A percentile compares a stretch with the other conserved stretches of the same genome.
These are phyloP conservation scores for Dipus sagitta DNA, from an alignment of 2,797 vertebrate genomes.

Conservation along the genomic window DNA sequence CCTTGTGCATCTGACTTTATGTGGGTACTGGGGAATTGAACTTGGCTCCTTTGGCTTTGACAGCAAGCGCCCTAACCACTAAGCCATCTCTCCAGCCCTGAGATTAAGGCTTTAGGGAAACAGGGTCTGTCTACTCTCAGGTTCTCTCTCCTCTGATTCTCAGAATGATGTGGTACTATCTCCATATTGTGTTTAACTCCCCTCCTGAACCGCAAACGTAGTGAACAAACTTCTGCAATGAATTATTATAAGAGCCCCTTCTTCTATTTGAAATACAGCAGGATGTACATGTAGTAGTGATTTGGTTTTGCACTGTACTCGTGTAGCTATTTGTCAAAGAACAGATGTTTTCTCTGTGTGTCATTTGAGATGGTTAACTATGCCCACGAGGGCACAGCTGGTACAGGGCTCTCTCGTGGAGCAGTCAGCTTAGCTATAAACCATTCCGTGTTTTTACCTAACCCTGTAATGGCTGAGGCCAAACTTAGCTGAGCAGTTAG, in stretches of 20 bases:
- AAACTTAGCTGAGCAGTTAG: conserved; percentile 71
- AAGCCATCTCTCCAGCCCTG: too few relatives aligned
- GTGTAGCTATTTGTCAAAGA: conserved; percentile 79
- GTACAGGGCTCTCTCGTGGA: conserved; percentile 69
- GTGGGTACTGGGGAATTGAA: too few relatives aligned
- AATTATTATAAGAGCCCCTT: conserved; percentile 53
- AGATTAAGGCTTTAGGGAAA: not conserved
- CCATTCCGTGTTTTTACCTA: conserved; percentile 61
- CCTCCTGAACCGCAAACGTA: conserved; percentile 61
- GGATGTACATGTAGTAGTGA: conserved; percentile 62
- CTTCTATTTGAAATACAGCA: conserved; percentile 72
- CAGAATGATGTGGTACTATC: not conserved
- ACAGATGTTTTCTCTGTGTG: conserved; percentile 75
- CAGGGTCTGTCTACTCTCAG: not conserved
- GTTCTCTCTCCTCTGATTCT: conserved; percentile 28
- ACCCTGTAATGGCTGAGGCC: conserved; percentile 55
- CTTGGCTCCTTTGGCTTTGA: too few relatives aligned
- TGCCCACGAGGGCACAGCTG: conserved; percentile 55
- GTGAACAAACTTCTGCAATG: conserved; percentile 67
- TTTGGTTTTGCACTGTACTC: conserved; percentile 70
- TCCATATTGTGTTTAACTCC: conserved; percentile 37
- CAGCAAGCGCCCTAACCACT: too few relatives aligned
- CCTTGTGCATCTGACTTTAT: too few relatives aligned
- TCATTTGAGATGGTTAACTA: conserved; percentile 71
- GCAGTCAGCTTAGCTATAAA: conserved; percentile 51